A percentile compares a stretch with the other conserved stretches of the same genome.
These are phyloP conservation scores for Syrmaticus mikado DNA, from an alignment of 2,113 vertebrate species.

Conservation along the genomic window DNA sequence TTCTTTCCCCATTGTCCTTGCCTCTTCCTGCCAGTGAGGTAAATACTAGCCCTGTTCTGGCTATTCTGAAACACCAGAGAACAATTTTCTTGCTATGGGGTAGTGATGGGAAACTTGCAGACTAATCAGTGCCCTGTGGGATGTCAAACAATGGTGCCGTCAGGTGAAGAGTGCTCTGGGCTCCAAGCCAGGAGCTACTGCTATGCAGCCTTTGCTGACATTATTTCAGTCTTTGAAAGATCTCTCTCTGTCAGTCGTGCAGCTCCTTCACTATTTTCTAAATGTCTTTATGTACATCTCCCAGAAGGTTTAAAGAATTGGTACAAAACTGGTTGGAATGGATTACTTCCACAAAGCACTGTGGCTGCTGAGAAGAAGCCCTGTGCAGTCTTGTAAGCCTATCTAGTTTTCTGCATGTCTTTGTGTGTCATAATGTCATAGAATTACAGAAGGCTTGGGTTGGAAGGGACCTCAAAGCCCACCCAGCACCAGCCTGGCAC, in stretches of 20 bases:
- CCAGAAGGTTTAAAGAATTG: not conserved
- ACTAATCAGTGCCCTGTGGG: not conserved
- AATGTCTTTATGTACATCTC: not conserved
- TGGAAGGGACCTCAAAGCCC: not conserved
- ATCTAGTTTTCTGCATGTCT: not conserved
- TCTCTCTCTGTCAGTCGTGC: not conserved
- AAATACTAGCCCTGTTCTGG: not conserved
- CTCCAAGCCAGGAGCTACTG: not conserved
- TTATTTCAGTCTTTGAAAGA: not conserved
- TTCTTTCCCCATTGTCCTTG: not conserved
- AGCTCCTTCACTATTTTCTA: not conserved
- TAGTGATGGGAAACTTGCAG: not conserved
- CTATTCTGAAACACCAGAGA: not conserved
- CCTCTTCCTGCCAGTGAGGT: not conserved
- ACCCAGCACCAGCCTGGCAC: not conserved
- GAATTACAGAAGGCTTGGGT: not conserved
- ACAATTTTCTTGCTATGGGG: not conserved
- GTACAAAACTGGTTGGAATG: not conserved
- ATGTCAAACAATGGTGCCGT: not conserved
- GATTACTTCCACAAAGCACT: not conserved
- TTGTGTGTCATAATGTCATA: not conserved
- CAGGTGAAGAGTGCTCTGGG: not conserved
- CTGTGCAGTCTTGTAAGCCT: not conserved
- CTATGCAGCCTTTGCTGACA: not conserved
- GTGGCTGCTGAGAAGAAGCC: not conserved